These are phyloP conservation scores for Cheirogaleus major DNA, from an alignment of 2,797 vertebrate genomes.

Conservation along the genomic window DNA sequence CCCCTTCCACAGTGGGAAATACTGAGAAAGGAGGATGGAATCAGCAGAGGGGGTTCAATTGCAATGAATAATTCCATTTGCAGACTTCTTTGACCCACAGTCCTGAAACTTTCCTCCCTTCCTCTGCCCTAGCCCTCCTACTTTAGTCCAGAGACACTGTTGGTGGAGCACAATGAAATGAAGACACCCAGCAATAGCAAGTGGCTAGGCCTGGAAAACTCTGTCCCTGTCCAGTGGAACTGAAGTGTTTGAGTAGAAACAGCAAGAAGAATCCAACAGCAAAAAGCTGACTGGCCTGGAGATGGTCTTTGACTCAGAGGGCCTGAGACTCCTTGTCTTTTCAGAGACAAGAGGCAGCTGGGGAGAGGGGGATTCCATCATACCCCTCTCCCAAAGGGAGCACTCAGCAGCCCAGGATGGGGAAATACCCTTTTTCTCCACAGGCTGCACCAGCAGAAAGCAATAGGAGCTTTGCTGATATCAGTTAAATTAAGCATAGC, in stretches of 20 bases:
- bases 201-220: background rate
- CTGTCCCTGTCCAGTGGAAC: background rate
- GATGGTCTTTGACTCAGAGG: background rate
- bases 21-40: background rate
- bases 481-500: background rate
- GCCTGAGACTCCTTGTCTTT: background rate
- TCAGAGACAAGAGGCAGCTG: background rate
- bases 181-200: background rate
- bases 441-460: background rate
- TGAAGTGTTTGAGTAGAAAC: background rate
- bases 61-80: background rate
- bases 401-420: background rate
- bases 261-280: background rate
- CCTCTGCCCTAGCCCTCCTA: fast-evolving
- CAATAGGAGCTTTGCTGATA: fast-evolving
- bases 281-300: background rate
- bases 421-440: background rate
- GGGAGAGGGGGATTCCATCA: background rate
- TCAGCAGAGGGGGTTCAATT: background rate
- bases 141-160: background rate
- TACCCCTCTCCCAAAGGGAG: too few relatives aligned
- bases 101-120: background rate
- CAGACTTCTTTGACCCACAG: background rate
- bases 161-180: fast-evolving
- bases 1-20: background rate